Evolutionary conservation across 2,888 invertebrate genomes (phyloP), one percentile per base, ranked within the genome.

Genomic region (Amphiduros pacificus): DNA sequence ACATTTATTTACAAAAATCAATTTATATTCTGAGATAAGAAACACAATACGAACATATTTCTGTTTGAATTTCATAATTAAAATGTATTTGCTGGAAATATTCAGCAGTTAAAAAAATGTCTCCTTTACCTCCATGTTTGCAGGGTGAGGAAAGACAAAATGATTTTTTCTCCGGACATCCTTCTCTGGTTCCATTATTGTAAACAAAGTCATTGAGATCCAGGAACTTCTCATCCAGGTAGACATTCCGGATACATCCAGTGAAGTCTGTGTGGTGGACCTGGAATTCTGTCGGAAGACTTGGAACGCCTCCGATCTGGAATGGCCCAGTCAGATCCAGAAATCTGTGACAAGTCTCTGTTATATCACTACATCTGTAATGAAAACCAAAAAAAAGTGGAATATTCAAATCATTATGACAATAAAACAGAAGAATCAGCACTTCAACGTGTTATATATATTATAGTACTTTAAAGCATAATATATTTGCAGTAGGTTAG

Each of bases 191-290:
- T 20, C 70, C 71, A 28, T 69, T 61, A 27, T 73, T 68, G 29
- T 72, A 73, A 3, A 78, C 76, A 31, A 74, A 74, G 17, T 70
- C 66, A 63, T 94, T 93, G 0, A 98, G 85, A 83, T 97, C 94
- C 1, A 97, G 77, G 69, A 93, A 90, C 68, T 89, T 88, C 68
- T 93, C 88, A 78, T 98, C 95, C 53, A 97, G 87, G 77, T 89
- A 87, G 2, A 98, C 83, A 75, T 97, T 92, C 0, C 91, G 89
- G 70, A 98, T 92, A 82, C 97, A 98, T 0, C 97, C 97, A 0
- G 90, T 86, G 77, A 90, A 97, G 77, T 94, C 90, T 31, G 76
- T 78, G 62, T 79, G 79, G 50, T 76, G 51, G 26, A 82, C 68
- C 68, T 77, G 77, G 65, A 76, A 76, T 29, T 67, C 68, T 14